Base-by-base conservation (phyloP, 2,888 invertebrate genomes). In the Ophion ventricosus region DNA sequence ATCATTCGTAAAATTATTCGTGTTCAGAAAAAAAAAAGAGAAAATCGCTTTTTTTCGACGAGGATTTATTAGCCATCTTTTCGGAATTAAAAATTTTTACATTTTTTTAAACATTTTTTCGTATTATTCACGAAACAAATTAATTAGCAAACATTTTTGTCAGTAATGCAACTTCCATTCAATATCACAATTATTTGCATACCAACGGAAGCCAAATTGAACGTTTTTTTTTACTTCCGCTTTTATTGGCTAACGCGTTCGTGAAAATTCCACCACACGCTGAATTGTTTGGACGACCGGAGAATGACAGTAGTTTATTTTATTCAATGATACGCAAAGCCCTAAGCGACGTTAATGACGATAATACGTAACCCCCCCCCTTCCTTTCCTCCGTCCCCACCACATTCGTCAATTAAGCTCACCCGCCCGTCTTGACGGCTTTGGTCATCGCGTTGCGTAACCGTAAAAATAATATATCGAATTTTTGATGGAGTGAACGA, bases 401-500 rank as follows among this genome's bases (percentile, higher is more conserved):
- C 14, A 14, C 54, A 25, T 54, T 26, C 54, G 54, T 1, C 14
- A 3, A 8, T 25, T 40, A 17, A 23, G 20, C 20, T 64, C 54
- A 40, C 23, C 49, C 14, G 26, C 43, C 43, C 49, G 75, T 49
- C 43, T 25, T 40, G 29, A 29, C 8, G 8, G 29, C 40, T 40
- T 49, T 56, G 23, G 7, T 1, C 43, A 8, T 14, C 26, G 23
- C 54, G 35, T 64, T 56, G 49, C 23, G 35, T 11, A 69, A 69
- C n/a, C 14, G 14, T n/a, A 14, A 29, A 69, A 25, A n/a, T 10
- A 73, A 49, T 14, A 1, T 26, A 69, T 61, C 25, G n/a, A 70
- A 43, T 20, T 49, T 40, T 83, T 80, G 80, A 79, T 81, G 73
- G 26, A 75, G 66, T 64, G 23, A 73, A 63, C 67, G 26, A 64